These are phyloP conservation scores for Amphiura filiformis DNA, from an alignment of 35 echinoderm and acorn worm genomes.

Conservation along the genomic window DNA sequence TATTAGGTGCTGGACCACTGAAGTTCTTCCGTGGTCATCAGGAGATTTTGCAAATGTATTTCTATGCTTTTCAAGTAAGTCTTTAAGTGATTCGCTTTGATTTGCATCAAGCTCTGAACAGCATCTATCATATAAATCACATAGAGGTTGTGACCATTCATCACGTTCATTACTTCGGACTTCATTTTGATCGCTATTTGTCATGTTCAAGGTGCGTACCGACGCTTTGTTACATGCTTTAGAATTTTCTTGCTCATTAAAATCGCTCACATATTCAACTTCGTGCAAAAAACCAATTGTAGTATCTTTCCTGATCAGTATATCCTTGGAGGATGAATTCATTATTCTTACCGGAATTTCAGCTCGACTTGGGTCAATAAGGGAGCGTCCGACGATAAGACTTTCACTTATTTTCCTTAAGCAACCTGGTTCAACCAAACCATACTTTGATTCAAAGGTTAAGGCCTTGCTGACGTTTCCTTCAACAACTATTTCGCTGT, in stretches of 20 bases:
- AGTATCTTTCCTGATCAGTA: neutral
- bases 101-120: neutral
- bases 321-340: conserved; percentile 15
- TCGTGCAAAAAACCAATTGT: conserved; percentile 15
- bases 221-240: neutral
- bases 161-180: neutral
- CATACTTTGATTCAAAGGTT: too few species aligned
- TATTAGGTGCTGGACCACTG: neutral
- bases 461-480: too few species aligned
- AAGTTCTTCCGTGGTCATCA: too few species aligned
- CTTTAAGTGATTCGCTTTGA: neutral
- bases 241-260: neutral
- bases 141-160: neutral
- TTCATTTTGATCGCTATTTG: neutral
- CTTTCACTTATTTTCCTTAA: too few species aligned
- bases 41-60: too few species aligned
- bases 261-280: neutral
- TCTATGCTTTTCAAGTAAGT: neutral
- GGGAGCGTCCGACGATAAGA: conserved; percentile 18
- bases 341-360: conserved; percentile 46
- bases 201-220: neutral
- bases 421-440: too few species aligned
- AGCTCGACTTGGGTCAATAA: conserved; percentile 21
- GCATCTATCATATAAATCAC: neutral
- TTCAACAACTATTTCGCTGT: neutral